Base-by-base conservation (phyloP, 2,888 invertebrate genomes). In the Galerucella pusilla region DNA sequence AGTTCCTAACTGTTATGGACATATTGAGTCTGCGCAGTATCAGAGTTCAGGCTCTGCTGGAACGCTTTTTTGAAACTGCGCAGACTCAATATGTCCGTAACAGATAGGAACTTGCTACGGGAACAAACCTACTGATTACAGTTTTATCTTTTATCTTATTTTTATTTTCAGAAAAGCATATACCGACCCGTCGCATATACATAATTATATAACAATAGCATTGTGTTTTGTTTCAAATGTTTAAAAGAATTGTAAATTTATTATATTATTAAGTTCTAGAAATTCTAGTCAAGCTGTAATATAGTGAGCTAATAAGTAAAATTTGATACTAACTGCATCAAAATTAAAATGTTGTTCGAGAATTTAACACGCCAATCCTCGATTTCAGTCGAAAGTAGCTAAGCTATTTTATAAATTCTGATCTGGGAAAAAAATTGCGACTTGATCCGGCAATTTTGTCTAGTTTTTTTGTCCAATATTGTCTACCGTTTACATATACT, bases 251-350 rank as follows among this genome's bases (percentile, higher is more conserved):
- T 75, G 75, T 75, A 75, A 71, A 75, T 72, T 75, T 66, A 60
- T 60, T 73, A 73, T 69, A 60, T 60, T 73, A 73, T 78, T 78
- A 77, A 77, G 71, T 79, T 79, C 72, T 78, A 77, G 76, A 77
- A 74, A 74, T 69, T 74, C 69, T 78, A 76, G 76, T 60, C 14
- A 67, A 76, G 73, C 73, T 76, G 76, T 76, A 76, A 75, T 60
- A 75, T 75, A 75, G 75, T 67, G 77, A 76, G 75, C 77, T 79
- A 75, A 77, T 76, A 75, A 78, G 71, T 74, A 70, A 75, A 75
- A 73, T 75, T 71, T 76, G 68, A 76, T 74, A 75, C 57, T 54
- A 16, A 9, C 57, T 57, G 57, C 57, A 57, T 20, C 57, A 57
- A 57, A 16, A 57, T 57, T 57, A 57, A 57, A 57, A 57, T 57